A percentile compares a stretch with the other conserved stretches of the same genome.
Conservation (phyloP, 2,888 invertebrate species). For the Tachina fera region DNA sequence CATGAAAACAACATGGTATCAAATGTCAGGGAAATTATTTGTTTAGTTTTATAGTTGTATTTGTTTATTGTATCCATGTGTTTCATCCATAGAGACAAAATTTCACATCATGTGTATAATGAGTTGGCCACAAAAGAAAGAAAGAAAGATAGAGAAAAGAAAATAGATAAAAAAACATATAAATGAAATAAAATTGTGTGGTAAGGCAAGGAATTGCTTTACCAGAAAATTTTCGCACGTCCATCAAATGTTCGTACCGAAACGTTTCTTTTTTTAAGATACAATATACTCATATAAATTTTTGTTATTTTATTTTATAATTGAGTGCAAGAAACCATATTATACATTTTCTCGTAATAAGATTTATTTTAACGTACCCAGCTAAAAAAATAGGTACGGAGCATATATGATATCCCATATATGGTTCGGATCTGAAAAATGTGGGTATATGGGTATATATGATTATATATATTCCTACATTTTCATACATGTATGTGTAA, state of each 20-base stretch:
- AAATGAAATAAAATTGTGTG: slow-evolving; percentile 21
- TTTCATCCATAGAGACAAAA: slow-evolving; percentile 46
- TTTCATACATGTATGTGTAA: no score
- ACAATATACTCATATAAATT: slow-evolving; percentile 24
- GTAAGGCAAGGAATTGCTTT: slow-evolving; percentile 46
- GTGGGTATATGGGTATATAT: no score
- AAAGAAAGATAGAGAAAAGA: not conserved
- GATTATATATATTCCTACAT: no score
- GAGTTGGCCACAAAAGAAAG: slow-evolving; percentile 27
- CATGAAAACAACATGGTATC: slow-evolving; percentile 18
- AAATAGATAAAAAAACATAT: not conserved
- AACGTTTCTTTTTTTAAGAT: not conserved
- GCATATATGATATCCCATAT: no score
- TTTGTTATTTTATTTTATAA: not conserved
- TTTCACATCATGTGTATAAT: slow-evolving; percentile 40
- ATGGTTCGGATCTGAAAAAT: no score
- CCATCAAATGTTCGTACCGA: slow-evolving; percentile 28
- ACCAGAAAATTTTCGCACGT: slow-evolving; percentile 48
- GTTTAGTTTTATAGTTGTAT: slow-evolving; percentile 16
- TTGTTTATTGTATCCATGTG: slow-evolving; percentile 32
- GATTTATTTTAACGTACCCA: not conserved
- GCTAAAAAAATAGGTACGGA: no score
- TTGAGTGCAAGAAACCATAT: not conserved
- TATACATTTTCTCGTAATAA: not conserved
- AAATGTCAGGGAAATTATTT: slow-evolving; percentile 29